Percentiles rank a stretch among this genome's conserved stretches.
Evolutionary conservation across 92 coral and sea anemone species (phyloP).

Genomic region (Umimayanthus chanpuru): DNA sequence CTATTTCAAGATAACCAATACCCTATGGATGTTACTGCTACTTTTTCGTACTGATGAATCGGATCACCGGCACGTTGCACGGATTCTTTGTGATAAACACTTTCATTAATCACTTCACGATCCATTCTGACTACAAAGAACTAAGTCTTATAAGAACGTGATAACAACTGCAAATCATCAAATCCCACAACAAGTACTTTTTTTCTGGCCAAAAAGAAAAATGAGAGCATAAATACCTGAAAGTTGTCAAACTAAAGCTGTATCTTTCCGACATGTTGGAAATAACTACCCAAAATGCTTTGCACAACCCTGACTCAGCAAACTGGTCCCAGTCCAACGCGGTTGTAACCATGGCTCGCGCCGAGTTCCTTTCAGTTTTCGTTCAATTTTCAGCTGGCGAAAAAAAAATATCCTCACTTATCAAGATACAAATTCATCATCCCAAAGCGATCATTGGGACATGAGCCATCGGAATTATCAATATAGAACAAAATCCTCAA

Average conservation of each 20-base stretch:
- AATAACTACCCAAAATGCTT: conserved; percentile 74
- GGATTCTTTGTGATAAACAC: not conserved
- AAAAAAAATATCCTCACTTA: too few relatives aligned
- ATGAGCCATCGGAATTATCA: not conserved
- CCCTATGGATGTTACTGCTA: too few relatives aligned
- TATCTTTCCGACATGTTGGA: conserved; percentile 99
- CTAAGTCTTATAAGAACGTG: not conserved
- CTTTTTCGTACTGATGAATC: too few relatives aligned
- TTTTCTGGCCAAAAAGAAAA: not conserved
- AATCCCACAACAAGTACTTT: not conserved
- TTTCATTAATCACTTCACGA: not conserved
- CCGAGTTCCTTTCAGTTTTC: too few relatives aligned
- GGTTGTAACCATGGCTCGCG: not conserved
- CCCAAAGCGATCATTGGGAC: too few relatives aligned
- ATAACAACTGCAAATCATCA: not conserved
- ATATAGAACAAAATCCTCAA: not conserved
- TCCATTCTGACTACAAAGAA: not conserved
- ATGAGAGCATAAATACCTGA: conserved; percentile 73
- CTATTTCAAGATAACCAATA: too few relatives aligned
- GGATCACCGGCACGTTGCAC: too few relatives aligned
- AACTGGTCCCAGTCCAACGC: conserved; percentile 49
- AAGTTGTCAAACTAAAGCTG: conserved; percentile 99
- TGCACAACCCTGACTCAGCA: conserved; percentile 79
- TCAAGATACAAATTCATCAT: too few relatives aligned
- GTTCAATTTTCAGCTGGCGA: too few relatives aligned